phyloP scores from a whole-genome alignment of 2,797 vertebrate species.

The Xiphophorus birchmanni region DNA sequence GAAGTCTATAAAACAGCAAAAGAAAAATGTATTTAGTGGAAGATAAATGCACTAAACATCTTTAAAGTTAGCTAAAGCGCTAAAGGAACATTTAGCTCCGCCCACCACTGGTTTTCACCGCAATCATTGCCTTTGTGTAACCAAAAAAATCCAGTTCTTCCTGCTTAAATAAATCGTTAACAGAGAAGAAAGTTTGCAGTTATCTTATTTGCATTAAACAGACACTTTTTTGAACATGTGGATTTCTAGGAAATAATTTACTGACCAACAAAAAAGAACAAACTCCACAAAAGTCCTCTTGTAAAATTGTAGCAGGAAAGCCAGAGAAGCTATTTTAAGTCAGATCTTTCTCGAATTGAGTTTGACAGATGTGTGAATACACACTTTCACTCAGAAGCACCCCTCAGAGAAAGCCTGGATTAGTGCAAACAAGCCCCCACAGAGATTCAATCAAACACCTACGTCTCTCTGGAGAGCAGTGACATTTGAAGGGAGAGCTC shows the following conservation, averaged over 20 bases:
- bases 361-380: slow-evolving; percentile 7
- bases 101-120: background rate
- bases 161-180: background rate
- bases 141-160: background rate
- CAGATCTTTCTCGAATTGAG: background rate
- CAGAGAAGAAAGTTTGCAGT: background rate
- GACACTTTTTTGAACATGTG: background rate
- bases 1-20: too few species aligned
- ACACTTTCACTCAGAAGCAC: slow-evolving; percentile 5
- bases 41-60: too few species aligned
- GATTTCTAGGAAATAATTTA: background rate
- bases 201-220: background rate
- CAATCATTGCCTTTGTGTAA: background rate
- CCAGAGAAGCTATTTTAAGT: background rate
- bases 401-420: slow-evolving; percentile 31
- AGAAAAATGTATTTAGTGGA: background rate
- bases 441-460: slow-evolving; percentile 23
- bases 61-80: too few species aligned
- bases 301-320: background rate
- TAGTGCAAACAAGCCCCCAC: slow-evolving; percentile 41
- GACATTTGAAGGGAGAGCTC: slow-evolving; percentile 40
- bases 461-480: slow-evolving; percentile 15
- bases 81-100: background rate
- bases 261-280: too few species aligned
- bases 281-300: background rate